Conservation (phyloP, 1,140 invertebrate species). For the Anastrepha ludens region DNA sequence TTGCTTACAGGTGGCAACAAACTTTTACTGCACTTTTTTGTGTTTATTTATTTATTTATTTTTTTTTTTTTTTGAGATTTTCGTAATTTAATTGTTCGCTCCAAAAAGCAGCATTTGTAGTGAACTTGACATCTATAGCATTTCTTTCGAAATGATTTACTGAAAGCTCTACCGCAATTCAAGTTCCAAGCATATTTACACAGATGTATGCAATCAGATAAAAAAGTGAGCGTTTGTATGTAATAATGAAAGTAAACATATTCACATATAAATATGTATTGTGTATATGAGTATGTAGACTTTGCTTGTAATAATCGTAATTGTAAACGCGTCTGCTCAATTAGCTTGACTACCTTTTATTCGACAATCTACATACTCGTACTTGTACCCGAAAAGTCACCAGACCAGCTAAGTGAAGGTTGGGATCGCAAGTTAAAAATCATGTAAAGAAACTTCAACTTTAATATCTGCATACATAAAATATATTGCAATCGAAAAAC, state of each 20-base stretch:
- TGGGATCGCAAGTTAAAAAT: slow-evolving; percentile 30
- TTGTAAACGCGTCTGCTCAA: slow-evolving; percentile 1
- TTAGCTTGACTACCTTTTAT: neutral
- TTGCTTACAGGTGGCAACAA: neutral
- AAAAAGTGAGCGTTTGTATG: neutral
- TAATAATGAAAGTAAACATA: neutral
- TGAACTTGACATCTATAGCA: slow-evolving; percentile 47
- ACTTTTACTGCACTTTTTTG: slow-evolving; percentile 13
- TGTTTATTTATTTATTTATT: neutral
- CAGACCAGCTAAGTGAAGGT: slow-evolving; percentile 38
- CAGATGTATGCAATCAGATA: neutral
- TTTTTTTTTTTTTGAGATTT: neutral
- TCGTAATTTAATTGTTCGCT: slow-evolving; percentile 31
- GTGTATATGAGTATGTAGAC: neutral
- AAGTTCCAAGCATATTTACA: neutral
- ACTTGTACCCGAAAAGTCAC: slow-evolving; percentile 45
- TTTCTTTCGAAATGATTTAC: slow-evolving; percentile 37
- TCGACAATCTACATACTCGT: slow-evolving; percentile 2
- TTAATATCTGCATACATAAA: neutral
- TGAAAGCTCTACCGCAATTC: neutral
- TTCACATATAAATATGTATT: neutral
- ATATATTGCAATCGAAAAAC: too few species aligned
- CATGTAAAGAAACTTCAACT: neutral
- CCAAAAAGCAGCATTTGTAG: neutral
- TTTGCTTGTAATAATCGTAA: neutral